A percentile compares a stretch with the other conserved stretches of the same genome.
These are phyloP conservation scores for Lasioglossum morio DNA, from an alignment of 2,888 invertebrate species.

Conservation along the genomic window DNA sequence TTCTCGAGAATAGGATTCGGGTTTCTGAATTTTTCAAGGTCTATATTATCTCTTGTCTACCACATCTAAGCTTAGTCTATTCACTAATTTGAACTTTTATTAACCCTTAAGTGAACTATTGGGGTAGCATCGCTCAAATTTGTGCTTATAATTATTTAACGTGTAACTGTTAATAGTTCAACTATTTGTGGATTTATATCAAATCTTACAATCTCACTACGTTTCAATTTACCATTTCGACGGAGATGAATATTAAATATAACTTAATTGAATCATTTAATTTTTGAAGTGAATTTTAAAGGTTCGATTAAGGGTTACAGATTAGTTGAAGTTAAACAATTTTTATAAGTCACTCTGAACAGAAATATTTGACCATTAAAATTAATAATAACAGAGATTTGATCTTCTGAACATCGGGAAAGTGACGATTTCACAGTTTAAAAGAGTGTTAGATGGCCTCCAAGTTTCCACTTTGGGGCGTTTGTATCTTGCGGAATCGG, in stretches of 20 bases:
- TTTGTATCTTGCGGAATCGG: slow-evolving; percentile 87
- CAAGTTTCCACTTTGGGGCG: slow-evolving; percentile 87
- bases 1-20: slow-evolving; percentile 88
- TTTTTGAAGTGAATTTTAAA: not conserved
- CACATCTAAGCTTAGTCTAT: not conserved
- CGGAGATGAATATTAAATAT: not conserved
- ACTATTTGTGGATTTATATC: not conserved
- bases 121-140: not conserved
- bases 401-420: slow-evolving; percentile 89
- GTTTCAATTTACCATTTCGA: not conserved
- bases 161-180: no score
- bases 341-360: not conserved
- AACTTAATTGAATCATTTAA: not conserved
- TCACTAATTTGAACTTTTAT: not conserved
- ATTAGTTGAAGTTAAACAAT: not conserved
- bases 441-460: slow-evolving; percentile 89
- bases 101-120: not conserved
- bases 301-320: not conserved
- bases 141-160: not conserved
- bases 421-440: slow-evolving; percentile 90
- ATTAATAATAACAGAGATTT: slow-evolving; percentile 86
- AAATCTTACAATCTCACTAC: not conserved
- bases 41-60: not conserved
- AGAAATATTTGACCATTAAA: not conserved
- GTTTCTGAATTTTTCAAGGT: slow-evolving; percentile 90